Percentiles rank a stretch among this genome's conserved stretches.
phyloP scores from a whole-genome alignment of 2,113 vertebrate species.

The Marcusenius ussheri region DNA sequence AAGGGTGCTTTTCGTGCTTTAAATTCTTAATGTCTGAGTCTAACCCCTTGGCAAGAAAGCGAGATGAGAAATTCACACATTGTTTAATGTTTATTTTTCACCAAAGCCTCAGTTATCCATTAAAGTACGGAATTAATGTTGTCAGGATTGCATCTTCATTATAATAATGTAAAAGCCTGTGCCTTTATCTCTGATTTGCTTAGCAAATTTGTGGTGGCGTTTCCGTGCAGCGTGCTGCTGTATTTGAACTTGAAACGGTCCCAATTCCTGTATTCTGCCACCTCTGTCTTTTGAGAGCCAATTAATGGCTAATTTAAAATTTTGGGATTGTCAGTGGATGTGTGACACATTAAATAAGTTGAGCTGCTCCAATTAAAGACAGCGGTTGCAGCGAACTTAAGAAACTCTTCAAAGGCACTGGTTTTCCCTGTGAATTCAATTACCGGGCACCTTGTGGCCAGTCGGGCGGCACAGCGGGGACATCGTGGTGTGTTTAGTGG shows the following conservation, averaged over 20 bases:
- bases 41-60: neutral
- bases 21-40: neutral
- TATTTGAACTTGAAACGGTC: neutral
- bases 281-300: conserved; percentile 12
- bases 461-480: neutral
- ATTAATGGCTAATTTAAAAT: neutral
- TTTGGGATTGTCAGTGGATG: neutral
- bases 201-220: neutral
- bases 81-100: conserved; percentile 7
- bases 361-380: neutral
- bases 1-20: neutral
- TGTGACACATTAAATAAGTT: neutral
- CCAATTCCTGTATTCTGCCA: neutral
- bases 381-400: neutral
- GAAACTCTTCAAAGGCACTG: neutral
- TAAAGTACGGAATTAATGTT: neutral
- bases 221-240: neutral
- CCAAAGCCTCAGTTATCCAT: neutral
- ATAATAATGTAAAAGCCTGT: neutral
- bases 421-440: neutral
- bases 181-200: neutral
- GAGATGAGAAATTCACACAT: neutral
- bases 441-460: neutral
- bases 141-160: conserved; percentile 6
- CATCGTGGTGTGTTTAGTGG: neutral